phyloP scores from a whole-genome alignment of 2,113 vertebrate genomes.

The Macquaria ambigua region DNA sequence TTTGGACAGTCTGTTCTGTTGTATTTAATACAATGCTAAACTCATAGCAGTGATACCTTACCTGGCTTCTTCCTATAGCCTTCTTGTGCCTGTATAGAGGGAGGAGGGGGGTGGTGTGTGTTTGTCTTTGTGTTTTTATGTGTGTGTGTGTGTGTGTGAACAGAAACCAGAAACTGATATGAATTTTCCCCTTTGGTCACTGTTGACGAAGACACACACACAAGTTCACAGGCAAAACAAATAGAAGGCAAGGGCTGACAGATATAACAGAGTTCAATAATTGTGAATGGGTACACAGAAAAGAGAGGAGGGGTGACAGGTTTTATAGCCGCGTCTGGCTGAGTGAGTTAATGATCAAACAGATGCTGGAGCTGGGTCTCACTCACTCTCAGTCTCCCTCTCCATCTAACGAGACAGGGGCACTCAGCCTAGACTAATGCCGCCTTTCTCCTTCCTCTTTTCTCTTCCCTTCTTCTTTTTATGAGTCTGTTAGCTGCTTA shows the following conservation, averaged over 20 bases:
- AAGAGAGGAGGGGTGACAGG: conserved; percentile 30
- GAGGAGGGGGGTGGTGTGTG: background rate
- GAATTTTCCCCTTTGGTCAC: conserved; percentile 8
- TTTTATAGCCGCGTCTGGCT: conserved; percentile 65
- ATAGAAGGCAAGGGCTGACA: conserved; percentile 9
- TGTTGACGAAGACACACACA: conserved; percentile 18
- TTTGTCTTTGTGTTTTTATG: conserved; percentile 21
- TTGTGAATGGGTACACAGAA: conserved; percentile 37
- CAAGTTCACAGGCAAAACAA: conserved; percentile 51
- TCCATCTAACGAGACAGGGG: conserved; percentile 68
- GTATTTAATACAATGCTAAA: conserved; percentile 33
- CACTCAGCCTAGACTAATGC: conserved; percentile 77
- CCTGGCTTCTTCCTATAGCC: conserved; percentile 27
- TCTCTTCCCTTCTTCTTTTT: conserved; percentile 56
- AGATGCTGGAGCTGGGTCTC: conserved; percentile 54
- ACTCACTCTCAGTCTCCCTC: conserved; percentile 37
- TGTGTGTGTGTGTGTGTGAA: conserved; percentile 46
- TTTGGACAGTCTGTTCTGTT: conserved; percentile 38
- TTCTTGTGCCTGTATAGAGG: conserved; percentile 19
- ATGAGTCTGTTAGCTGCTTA: conserved; percentile 64
- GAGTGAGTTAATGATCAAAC: conserved; percentile 77
- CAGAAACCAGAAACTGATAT: conserved; percentile 50
- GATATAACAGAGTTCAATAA: conserved; percentile 42
- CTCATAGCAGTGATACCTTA: conserved; percentile 32
- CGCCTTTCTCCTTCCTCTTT: conserved; percentile 65